Conservation (phyloP, 2,888 invertebrate species). For the Euzetes globulus region DNA sequence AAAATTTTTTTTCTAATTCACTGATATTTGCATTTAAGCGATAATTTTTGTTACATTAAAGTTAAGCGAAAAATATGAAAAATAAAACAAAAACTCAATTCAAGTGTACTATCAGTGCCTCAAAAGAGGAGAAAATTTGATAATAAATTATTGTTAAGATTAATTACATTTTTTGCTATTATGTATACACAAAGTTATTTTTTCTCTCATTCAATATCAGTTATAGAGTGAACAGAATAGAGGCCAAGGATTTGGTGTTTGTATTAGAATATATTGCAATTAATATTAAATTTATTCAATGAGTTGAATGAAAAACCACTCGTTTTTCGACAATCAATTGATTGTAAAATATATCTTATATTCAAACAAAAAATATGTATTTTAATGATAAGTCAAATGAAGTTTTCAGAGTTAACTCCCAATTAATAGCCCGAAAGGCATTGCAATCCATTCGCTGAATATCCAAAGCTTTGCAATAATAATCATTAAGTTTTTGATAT, state of each 20-base stretch:
- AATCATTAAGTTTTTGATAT: background rate
- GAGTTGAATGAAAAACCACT: background rate
- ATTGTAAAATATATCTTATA: too few species aligned
- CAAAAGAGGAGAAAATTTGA: background rate
- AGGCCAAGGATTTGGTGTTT: background rate
- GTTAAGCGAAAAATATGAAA: too few species aligned
- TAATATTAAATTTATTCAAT: background rate
- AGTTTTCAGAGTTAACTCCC: constrained; percentile 6
- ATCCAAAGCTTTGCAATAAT: background rate
- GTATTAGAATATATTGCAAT: background rate
- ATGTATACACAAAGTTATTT: too few species aligned
- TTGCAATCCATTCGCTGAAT: background rate
- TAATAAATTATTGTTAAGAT: background rate
- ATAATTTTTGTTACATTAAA: too few species aligned
- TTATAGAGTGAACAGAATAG: background rate
- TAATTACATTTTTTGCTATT: background rate
- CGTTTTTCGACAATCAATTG: too few species aligned
- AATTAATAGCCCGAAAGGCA: constrained; percentile 21
- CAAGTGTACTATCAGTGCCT: background rate
- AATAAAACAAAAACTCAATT: too few species aligned
- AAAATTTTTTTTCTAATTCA: too few species aligned
- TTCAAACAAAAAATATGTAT: background rate
- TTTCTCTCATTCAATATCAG: too few species aligned
- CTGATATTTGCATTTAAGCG: too few species aligned
- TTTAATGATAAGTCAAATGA: background rate